These are phyloP conservation scores for Hesperophylax magnus DNA, from an alignment of 1,140 invertebrate species.

Conservation along the genomic window DNA sequence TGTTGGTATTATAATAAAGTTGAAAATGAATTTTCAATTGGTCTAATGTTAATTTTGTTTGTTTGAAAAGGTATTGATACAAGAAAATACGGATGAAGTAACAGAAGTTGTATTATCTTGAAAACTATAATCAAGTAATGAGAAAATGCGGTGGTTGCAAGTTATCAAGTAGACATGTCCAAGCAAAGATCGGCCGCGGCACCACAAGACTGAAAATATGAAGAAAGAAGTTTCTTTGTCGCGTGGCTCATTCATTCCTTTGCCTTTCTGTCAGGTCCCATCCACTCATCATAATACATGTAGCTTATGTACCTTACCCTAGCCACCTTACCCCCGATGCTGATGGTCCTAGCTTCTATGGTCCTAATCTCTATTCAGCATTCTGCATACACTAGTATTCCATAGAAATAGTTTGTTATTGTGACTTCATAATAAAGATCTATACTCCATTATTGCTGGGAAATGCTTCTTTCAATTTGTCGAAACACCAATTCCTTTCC, in stretches of 20 bases:
- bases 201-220: slow-evolving; percentile 54
- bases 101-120: slow-evolving; percentile 60
- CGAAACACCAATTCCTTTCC: not conserved
- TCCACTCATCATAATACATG: not conserved
- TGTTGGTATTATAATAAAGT: slow-evolving; percentile 5
- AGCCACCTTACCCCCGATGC: too few relatives aligned
- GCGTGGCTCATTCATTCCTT: slow-evolving; percentile 58
- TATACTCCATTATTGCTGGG: slow-evolving; percentile 4
- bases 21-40: slow-evolving; percentile 59
- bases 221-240: slow-evolving; percentile 56
- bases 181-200: slow-evolving; percentile 27
- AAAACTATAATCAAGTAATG: slow-evolving; percentile 54
- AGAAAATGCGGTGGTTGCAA: slow-evolving; percentile 50
- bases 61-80: slow-evolving; percentile 73
- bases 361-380: not conserved
- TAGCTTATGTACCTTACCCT: too few relatives aligned
- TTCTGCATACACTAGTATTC: slow-evolving; percentile 7
- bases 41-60: slow-evolving; percentile 73
- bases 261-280: slow-evolving; percentile 25
- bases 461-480: slow-evolving; percentile 6
- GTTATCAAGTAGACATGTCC: slow-evolving; percentile 25
- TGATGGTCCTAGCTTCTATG: not conserved
- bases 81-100: slow-evolving; percentile 73
- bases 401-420: slow-evolving; percentile 33
- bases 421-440: slow-evolving; percentile 37